Evolutionary conservation across 2,113 vertebrate species (phyloP).

Genomic region (Poecile atricapillus): DNA sequence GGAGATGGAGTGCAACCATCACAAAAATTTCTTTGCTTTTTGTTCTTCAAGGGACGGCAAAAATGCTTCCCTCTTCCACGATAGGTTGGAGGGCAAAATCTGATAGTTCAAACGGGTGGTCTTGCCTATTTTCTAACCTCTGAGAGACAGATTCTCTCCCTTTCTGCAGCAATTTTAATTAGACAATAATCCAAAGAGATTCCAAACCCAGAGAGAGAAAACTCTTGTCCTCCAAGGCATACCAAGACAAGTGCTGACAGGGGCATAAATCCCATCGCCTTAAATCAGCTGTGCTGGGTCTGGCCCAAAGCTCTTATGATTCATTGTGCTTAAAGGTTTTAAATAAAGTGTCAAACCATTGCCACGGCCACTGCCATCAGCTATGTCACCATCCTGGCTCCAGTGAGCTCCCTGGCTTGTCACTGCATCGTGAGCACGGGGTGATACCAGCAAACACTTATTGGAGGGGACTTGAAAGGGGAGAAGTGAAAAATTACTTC

Average conservation of each 20-base stretch:
- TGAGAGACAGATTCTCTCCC: neutral
- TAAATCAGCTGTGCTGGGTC: constrained; percentile 4
- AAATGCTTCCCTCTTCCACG: neutral
- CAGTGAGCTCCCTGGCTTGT: neutral
- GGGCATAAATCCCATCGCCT: neutral
- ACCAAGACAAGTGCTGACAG: neutral
- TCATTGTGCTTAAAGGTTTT: neutral
- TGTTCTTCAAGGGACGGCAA: neutral
- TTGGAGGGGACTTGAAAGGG: neutral
- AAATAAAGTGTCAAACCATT: neutral
- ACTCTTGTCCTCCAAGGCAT: neutral
- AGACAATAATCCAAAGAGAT: neutral
- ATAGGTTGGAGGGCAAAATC: neutral
- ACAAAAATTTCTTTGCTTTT: neutral
- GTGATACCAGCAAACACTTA: neutral
- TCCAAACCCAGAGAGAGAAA: neutral
- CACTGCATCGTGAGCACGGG: fast-evolving
- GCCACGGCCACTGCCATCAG: neutral
- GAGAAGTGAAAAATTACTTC: neutral
- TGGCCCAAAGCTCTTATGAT: neutral
- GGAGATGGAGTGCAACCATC: neutral
- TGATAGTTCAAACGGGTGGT: neutral
- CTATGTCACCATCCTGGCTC: neutral
- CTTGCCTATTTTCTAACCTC: neutral
- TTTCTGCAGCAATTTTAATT: neutral